Evolutionary conservation across 1,140 invertebrate species (phyloP).

Genomic region (Cherax quadricarinatus): DNA sequence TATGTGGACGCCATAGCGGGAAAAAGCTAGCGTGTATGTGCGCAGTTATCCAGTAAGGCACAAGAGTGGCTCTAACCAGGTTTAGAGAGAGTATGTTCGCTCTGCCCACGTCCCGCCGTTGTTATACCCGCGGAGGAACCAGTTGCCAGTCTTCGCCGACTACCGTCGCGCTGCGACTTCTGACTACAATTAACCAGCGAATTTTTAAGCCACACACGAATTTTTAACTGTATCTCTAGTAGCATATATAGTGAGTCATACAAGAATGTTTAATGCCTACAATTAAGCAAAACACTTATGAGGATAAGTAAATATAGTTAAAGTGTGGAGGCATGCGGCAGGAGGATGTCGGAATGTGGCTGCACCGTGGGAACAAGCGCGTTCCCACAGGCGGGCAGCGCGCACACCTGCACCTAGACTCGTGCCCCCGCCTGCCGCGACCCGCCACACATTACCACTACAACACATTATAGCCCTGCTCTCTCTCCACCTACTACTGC

Average conservation of each 20-base stretch:
- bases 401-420: constrained; percentile 69
- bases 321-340: constrained; percentile 23
- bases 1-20: constrained; percentile 69
- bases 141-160: constrained; percentile 33
- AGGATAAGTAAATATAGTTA: neutral
- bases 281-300: no score
- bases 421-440: constrained; percentile 58
- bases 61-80: constrained; percentile 18
- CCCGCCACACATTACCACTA: constrained; percentile 32
- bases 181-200: no score
- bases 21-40: constrained; percentile 12
- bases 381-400: constrained; percentile 65
- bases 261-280: no score
- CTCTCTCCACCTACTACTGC: neutral
- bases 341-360: constrained; percentile 52
- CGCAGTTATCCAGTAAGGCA: constrained; percentile 46
- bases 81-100: constrained; percentile 48
- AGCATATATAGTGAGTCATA: no score
- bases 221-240: no score
- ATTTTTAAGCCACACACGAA: no score
- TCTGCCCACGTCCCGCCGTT: neutral
- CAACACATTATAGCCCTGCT: neutral
- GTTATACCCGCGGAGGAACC: constrained; percentile 7
- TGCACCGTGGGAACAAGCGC: constrained; percentile 65
- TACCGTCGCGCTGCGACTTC: neutral